Evolutionary conservation across 2,797 vertebrate genomes (phyloP), one percentile per base, ranked within the genome.

Genomic region (Hyperoplus lanceolatus): DNA sequence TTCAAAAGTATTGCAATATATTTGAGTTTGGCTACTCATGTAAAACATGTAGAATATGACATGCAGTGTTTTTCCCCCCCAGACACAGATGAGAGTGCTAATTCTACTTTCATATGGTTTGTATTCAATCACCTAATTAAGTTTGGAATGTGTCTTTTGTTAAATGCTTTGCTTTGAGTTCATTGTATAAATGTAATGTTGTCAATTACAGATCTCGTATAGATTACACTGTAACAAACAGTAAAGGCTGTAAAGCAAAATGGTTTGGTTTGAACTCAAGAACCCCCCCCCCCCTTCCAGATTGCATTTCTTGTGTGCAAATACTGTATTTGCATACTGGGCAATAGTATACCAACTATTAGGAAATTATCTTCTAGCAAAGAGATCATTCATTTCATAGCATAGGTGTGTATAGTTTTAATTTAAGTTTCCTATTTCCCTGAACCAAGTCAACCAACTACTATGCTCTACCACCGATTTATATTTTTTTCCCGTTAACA

Each of bases 121-220:
- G 51, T 76, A 39, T 75, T 59, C 39, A 5, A 51, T 56, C 73
- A 70, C 53, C 58, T 58, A 39, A 54, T 57, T 64, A 39, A 29
- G 38, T 75, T 70, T 49, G 45, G 43, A 53, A 80, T 61, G 49
- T 75, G 49, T 75, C 63, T 50, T 36, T 70, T 73, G 62, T 73
- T 64, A n/a, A 73, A 79, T 72, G 45, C 55, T 80, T 81, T 75
- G 58, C 63, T 79, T 74, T 82, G 75, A 76, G 29, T 81, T 75
- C 29, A 59, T 43, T 81, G 48, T 82, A 78, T 74, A 81, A 77
- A 60, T 77, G 63, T 75, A 43, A 43, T 70, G 62, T 62, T 49
- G 63, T 73, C 59, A 15, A 73, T 83, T 74, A 63, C 12, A 53
- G 46, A 65, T 71, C 63, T 83, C 81, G 57, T 79, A 58, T 65